Base-by-base conservation (phyloP, 2,113 vertebrate genomes). In the Plectropomus leopardus region DNA sequence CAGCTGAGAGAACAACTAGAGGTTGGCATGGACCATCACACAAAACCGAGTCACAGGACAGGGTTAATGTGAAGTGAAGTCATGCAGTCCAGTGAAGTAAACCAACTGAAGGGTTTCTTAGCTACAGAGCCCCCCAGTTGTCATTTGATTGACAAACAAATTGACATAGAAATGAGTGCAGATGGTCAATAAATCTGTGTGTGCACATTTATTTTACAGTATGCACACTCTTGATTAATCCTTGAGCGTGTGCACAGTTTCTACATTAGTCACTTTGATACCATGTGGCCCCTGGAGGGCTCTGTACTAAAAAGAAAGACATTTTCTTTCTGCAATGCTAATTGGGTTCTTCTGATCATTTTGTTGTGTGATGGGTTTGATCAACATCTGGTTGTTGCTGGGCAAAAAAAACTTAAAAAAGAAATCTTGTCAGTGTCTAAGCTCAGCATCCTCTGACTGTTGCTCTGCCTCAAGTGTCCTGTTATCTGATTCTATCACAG, bases 401-500 rank as follows among this genome's bases (percentile, higher is more conserved):
- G 66, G 82, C 81, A 83, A 67, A 83, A 82, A 68, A 76, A 36
- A 36, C 8, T 10, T 9, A 36, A 36, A 1, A 9, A 11, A 45
- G 4, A 0, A 16, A 70, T 48, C 34, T 21, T 81, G 34, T n/a
- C 53, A 14, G 40, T 83, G 54, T 63, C 57, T 67, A 15, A 77
- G 70, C 74, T 86, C 72, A 61, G 81, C 78, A 79, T 83, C 65
- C 72, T 72, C 69, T 84, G 78, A 81, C 74, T 84, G 84, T 85
- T 61, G 74, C 86, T 85, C 86, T 86, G 79, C 77, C 89, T 87
- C 79, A 40, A 88, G 54, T 82, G 73, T 85, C 82, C 86, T 80
- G 83, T 83, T 90, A 86, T 87, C 74, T 81, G 81, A 92, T 86
- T 76, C 70, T 91, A 90, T 67, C 85, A 82, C 80, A 92, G 92